Conservation (phyloP, 2,888 invertebrate genomes). For the Thereva unica region DNA sequence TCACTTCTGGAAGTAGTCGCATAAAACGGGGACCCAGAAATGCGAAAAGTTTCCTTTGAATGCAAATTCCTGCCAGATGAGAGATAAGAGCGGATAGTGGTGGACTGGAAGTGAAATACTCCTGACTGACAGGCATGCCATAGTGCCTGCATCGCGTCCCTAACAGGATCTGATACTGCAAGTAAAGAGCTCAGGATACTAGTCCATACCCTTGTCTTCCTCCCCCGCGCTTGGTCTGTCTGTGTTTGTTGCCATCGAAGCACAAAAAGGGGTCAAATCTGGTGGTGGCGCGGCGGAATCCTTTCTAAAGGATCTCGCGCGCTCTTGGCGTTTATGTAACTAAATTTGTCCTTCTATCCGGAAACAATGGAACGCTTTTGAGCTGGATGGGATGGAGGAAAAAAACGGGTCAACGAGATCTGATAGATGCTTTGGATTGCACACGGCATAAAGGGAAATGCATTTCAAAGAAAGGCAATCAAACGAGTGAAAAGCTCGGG, state of each 20-base stretch:
- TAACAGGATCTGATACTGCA: too few species aligned
- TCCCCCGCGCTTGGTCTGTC: constrained; percentile 10
- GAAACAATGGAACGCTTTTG: constrained; percentile 23
- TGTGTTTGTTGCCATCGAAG: constrained; percentile 17
- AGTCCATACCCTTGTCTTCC: too few species aligned
- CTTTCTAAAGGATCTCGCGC: neutral
- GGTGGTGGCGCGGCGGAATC: neutral
- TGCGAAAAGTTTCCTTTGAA: constrained; percentile 16
- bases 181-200: too few species aligned
- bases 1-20: constrained; percentile 18
- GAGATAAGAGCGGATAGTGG: constrained; percentile 22
- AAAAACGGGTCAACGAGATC: too few species aligned
- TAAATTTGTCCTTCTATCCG: constrained; percentile 23
- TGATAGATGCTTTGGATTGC: too few species aligned
- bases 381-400: constrained; percentile 2
- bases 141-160: too few species aligned
- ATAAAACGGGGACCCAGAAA: constrained; percentile 19
- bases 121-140: too few species aligned
- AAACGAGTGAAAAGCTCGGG: too few species aligned
- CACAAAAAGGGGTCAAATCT: constrained; percentile 22
- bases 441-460: too few species aligned
- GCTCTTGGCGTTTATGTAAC: constrained; percentile 18
- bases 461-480: too few species aligned
- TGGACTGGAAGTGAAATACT: constrained; percentile 20
- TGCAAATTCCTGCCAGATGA: constrained; percentile 16